phyloP scores from a whole-genome alignment of 2,888 invertebrate species.

The Cremastinae sp. region DNA sequence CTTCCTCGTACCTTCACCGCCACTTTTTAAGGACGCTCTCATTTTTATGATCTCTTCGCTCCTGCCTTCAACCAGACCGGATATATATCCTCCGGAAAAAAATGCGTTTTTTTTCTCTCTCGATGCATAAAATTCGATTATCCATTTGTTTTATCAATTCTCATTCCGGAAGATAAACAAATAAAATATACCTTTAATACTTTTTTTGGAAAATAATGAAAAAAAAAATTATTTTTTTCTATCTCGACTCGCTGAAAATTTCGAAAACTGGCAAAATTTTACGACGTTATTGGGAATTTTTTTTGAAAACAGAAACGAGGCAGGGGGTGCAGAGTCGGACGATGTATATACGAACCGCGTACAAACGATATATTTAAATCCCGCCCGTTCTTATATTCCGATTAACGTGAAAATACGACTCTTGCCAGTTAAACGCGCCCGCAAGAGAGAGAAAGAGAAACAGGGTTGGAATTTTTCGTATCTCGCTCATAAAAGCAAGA shows the following conservation, averaged over 20 bases:
- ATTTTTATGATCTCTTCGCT: too few relatives aligned
- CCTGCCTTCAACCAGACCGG: too few relatives aligned
- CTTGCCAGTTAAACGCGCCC: slow-evolving; percentile 24
- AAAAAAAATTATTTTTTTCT: not conserved
- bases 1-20: not conserved
- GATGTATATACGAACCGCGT: slow-evolving; percentile 49
- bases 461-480: slow-evolving; percentile 49
- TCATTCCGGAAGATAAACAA: too few relatives aligned
- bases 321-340: slow-evolving; percentile 1
- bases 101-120: too few relatives aligned
- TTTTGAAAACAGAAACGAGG: not conserved
- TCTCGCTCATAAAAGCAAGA: slow-evolving; percentile 57
- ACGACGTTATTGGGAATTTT: not conserved
- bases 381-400: slow-evolving; percentile 40
- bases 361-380: slow-evolving; percentile 48
- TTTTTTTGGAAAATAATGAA: not conserved
- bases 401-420: slow-evolving; percentile 53
- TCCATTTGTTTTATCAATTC: not conserved
- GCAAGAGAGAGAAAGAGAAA: slow-evolving; percentile 22
- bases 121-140: too few relatives aligned
- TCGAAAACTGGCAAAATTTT: too few relatives aligned
- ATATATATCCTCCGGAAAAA: too few relatives aligned
- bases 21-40: slow-evolving; percentile 7
- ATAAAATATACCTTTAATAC: too few relatives aligned
- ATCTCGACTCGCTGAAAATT: not conserved